Conservation (phyloP, 2,113 vertebrate genomes). For the Entomyzon cyanotis region DNA sequence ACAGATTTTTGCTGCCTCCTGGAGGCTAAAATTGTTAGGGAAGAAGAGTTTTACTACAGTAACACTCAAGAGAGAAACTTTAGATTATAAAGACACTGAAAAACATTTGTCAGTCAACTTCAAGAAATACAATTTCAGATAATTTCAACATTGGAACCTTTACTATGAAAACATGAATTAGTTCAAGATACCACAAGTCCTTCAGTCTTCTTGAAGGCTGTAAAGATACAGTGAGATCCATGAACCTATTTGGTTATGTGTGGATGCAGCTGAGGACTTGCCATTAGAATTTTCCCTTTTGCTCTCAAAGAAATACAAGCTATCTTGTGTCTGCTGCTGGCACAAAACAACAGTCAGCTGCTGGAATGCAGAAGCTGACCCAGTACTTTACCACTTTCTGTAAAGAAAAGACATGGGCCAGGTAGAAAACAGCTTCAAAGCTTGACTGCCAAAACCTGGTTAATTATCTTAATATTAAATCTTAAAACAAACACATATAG, state of each 20-base stretch:
- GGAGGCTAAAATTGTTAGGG: constrained; percentile 79
- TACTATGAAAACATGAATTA: background rate
- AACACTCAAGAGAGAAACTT: background rate
- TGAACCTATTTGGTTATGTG: background rate
- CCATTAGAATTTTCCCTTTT: background rate
- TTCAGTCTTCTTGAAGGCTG: background rate
- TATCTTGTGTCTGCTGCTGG: background rate
- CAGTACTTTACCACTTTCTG: background rate
- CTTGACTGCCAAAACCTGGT: background rate
- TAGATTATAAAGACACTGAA: background rate
- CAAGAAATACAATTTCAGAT: background rate
- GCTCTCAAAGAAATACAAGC: background rate
- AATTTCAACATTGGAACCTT: background rate
- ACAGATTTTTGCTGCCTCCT: constrained; percentile 93
- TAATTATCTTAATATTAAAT: background rate
- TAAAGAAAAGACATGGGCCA: background rate
- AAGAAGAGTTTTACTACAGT: background rate
- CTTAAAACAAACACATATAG: background rate
- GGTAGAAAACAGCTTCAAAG: background rate
- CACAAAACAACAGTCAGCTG: background rate
- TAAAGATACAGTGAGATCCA: background rate
- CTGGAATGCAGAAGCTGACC: background rate
- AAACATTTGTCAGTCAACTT: background rate
- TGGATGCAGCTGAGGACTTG: background rate
- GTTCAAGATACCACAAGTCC: background rate